Conservation (phyloP, 2,888 invertebrate species). For the Polydrusus pterygomalis region DNA sequence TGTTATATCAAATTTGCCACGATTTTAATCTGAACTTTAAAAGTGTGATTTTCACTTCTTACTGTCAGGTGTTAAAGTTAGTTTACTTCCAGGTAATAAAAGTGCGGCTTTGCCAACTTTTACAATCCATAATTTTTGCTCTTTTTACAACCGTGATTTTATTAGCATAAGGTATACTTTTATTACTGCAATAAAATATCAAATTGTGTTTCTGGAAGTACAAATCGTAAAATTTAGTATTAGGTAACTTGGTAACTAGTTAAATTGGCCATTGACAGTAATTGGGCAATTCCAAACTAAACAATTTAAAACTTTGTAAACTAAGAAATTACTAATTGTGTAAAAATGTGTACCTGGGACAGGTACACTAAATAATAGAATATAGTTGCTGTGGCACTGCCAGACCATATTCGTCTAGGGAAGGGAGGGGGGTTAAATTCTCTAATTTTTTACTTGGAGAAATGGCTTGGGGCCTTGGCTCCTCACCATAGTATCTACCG, state of each 20-base stretch:
- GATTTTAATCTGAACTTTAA: conserved; percentile 16
- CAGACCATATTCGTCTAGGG: too few species aligned
- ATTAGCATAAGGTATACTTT: conserved; percentile 16
- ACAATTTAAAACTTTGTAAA: background rate
- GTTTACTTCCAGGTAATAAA: conserved; percentile 5
- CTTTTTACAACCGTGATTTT: conserved; percentile 14
- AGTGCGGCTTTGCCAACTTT: conserved; percentile 6
- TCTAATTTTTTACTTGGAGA: too few species aligned
- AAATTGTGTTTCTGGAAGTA: conserved; percentile 4
- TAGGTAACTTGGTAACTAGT: conserved; percentile 5
- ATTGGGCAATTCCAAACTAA: conserved; percentile 1
- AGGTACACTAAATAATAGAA: too few species aligned
- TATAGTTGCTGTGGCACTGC: too few species aligned
- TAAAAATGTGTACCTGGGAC: too few species aligned
- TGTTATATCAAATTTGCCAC: background rate
- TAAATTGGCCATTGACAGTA: background rate
- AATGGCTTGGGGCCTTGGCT: too few species aligned
- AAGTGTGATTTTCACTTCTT: conserved; percentile 6
- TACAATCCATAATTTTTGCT: conserved; percentile 9
- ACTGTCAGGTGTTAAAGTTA: conserved; percentile 11
- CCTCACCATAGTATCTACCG: too few species aligned
- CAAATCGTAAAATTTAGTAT: conserved; percentile 4
- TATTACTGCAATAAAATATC: conserved; percentile 11
- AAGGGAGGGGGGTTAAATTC: too few species aligned
- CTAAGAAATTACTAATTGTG: background rate